Percentiles rank a stretch among this genome's conserved stretches.
Conservation (phyloP, 2,113 vertebrate species). For the Vulpes ferrilata region DNA sequence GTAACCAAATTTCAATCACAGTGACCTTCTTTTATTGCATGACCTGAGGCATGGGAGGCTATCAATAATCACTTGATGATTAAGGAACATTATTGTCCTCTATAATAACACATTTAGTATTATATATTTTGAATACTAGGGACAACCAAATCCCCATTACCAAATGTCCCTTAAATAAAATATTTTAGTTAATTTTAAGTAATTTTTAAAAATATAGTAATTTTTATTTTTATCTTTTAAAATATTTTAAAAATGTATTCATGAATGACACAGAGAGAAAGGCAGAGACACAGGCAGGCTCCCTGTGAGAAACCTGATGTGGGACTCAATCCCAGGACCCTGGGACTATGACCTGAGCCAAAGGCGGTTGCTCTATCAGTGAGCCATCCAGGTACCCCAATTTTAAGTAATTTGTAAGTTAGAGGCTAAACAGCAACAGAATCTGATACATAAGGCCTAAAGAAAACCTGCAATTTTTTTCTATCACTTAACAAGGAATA, state of each 20-base stretch:
- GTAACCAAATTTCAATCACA: neutral
- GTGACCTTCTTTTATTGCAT: neutral
- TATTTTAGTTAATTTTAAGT: neutral
- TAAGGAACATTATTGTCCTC: neutral
- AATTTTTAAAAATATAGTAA: neutral
- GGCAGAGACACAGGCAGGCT: too few species aligned
- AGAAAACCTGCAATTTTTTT: neutral
- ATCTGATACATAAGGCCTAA: neutral
- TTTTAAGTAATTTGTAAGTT: slow-evolving; percentile 50
- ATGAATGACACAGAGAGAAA: too few species aligned
- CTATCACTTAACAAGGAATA: neutral
- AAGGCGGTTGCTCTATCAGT: too few species aligned
- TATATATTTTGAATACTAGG: neutral
- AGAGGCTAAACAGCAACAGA: neutral
- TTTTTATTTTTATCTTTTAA: too few species aligned
- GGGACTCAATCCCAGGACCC: too few species aligned
- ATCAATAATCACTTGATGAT: neutral
- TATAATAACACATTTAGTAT: neutral
- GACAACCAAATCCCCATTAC: neutral
- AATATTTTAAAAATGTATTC: too few species aligned
- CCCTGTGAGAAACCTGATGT: too few species aligned
- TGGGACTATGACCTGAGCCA: too few species aligned
- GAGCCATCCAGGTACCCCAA: too few species aligned
- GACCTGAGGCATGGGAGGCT: neutral
- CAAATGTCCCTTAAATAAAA: neutral